Evolutionary conservation across 2,797 vertebrate species (phyloP).

Genomic region (Poeciliopsis gracilis): DNA sequence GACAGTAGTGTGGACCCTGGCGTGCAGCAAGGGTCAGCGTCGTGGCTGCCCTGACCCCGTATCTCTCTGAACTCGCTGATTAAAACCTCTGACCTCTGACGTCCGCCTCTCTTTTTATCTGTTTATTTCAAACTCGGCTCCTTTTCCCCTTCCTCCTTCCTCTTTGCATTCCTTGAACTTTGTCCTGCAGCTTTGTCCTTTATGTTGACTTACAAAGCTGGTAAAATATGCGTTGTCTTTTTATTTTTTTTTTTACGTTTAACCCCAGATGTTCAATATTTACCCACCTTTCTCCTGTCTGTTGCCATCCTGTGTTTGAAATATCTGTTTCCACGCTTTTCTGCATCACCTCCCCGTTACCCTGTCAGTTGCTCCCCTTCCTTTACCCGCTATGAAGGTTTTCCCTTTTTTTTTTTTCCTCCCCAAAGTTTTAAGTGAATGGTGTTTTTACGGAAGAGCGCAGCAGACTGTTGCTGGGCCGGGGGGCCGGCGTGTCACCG

Average conservation of each 20-base stretch:
- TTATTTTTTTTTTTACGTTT: neutral
- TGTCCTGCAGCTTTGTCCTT: conserved; percentile 55
- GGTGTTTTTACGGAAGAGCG: conserved; percentile 82
- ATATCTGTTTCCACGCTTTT: conserved; percentile 41
- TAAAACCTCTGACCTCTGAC: conserved; percentile 63
- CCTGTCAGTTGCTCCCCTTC: conserved; percentile 33
- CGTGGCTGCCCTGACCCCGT: conserved; percentile 28
- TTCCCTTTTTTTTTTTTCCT: conserved; percentile 33
- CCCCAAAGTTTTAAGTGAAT: conserved; percentile 65
- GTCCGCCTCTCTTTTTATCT: conserved; percentile 65
- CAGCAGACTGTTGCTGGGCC: conserved; percentile 59
- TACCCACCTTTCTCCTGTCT: conserved; percentile 1
- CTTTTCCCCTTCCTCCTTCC: conserved; percentile 66
- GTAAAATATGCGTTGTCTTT: conserved; percentile 1
- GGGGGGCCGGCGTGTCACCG: conserved; percentile 70
- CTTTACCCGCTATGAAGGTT: conserved; percentile 27
- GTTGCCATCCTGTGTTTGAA: conserved; percentile 8
- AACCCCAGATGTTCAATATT: neutral
- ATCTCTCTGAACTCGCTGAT: conserved; percentile 63
- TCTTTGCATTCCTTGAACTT: conserved; percentile 65
- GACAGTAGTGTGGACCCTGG: conserved; percentile 61
- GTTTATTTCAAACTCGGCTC: conserved; percentile 66
- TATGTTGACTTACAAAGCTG: conserved; percentile 21
- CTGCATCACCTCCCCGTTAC: conserved; percentile 31
- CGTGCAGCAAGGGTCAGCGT: conserved; percentile 30